phyloP scores from a whole-genome alignment of 2,797 vertebrate species.

The Periophthalmus magnuspinnatus region DNA sequence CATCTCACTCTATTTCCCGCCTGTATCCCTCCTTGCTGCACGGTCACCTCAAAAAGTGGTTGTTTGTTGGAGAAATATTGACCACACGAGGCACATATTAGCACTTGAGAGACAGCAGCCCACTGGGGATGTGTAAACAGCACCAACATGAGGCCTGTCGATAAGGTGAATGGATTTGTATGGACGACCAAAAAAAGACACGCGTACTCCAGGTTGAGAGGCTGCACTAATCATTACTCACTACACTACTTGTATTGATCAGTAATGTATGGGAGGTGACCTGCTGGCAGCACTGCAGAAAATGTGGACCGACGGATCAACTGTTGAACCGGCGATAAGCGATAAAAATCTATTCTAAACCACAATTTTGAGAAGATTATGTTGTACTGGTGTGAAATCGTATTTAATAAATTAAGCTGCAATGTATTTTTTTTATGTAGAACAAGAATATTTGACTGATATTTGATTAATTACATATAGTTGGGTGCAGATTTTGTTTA shows the following conservation, averaged over 20 bases:
- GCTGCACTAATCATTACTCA: conserved; percentile 58
- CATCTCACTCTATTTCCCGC: conserved; percentile 19
- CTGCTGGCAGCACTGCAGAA: conserved; percentile 1
- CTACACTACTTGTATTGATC: conserved; percentile 52
- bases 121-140: conserved; percentile 58
- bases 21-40: conserved; percentile 8
- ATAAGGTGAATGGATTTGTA: conserved; percentile 61
- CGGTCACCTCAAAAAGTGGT: conserved; percentile 30
- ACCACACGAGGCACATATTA: conserved; percentile 54
- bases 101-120: conserved; percentile 49
- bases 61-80: conserved; percentile 48
- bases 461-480: too few species aligned
- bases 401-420: not conserved
- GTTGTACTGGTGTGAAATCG: not conserved
- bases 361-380: not conserved
- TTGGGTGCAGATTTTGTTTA: too few species aligned
- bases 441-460: too few species aligned
- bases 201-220: conserved; percentile 41
- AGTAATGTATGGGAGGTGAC: conserved; percentile 25
- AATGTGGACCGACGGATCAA: not conserved
- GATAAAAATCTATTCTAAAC: not conserved
- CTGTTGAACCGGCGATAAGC: not conserved
- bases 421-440: not conserved
- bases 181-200: conserved; percentile 56
- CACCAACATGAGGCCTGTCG: conserved; percentile 46